phyloP scores from a whole-genome alignment of 92 coral and sea anemone genomes.

The Actinernus sp. region DNA sequence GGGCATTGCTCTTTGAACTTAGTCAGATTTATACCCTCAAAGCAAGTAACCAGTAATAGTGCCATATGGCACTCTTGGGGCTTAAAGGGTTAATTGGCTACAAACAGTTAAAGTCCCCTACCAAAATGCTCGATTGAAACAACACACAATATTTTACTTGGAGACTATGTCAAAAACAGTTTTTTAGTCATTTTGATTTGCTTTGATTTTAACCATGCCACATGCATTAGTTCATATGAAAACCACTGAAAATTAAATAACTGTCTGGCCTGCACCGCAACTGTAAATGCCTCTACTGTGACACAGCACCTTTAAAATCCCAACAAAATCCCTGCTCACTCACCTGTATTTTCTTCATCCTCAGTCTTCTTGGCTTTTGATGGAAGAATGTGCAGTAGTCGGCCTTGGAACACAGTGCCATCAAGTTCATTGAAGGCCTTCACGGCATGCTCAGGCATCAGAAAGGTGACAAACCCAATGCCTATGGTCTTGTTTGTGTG shows the following conservation, averaged over 20 bases:
- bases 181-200: too few relatives aligned
- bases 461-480: slow-evolving; percentile 91
- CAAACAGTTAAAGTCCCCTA: too few relatives aligned
- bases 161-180: too few relatives aligned
- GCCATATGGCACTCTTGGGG: too few relatives aligned
- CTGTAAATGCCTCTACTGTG: neutral
- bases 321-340: neutral
- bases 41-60: too few relatives aligned
- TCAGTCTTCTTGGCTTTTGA: slow-evolving; percentile 82
- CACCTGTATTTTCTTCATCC: slow-evolving; percentile 50
- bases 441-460: slow-evolving; percentile 99
- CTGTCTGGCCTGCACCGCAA: neutral
- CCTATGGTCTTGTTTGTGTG: slow-evolving; percentile 82
- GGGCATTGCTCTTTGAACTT: too few relatives aligned
- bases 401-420: slow-evolving; percentile 91
- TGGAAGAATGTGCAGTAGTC: slow-evolving; percentile 90
- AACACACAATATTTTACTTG: too few relatives aligned
- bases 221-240: neutral
- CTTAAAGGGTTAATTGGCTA: too few relatives aligned
- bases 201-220: neutral
- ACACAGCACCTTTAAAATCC: too few relatives aligned
- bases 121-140: too few relatives aligned
- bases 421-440: slow-evolving; percentile 93
- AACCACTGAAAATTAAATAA: neutral
- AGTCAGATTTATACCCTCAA: too few relatives aligned